Base-by-base conservation (phyloP, 2,888 invertebrate genomes). In the Anoplius nigerrimus region DNA sequence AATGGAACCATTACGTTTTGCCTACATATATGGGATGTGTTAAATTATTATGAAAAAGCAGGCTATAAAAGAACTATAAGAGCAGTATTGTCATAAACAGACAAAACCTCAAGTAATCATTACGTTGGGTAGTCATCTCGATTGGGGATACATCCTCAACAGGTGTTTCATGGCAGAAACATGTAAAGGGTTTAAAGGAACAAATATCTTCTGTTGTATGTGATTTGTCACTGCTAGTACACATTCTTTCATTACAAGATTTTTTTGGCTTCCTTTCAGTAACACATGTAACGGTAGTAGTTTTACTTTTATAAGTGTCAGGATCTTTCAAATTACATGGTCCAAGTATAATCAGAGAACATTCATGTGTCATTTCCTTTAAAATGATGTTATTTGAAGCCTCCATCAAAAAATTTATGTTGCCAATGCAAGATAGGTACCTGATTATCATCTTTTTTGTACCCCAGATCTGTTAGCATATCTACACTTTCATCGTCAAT, bases 1-100 rank as follows among this genome's bases (percentile, higher is more conserved):
- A 86, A 68, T 21, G 84, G 83, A 21, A 68, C 62, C 76, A 84
- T 75, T 21, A 81, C 54, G 42, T 79, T 82, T 63, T 80, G 64
- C 20, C 86, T 86, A 52, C 24, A 46, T 52, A 51, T 24, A 24
- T n/a, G 6, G 3, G 51, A 21, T 52, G 11, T 52, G n/a, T 21
- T 22, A 20, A n/a, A n/a, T n/a, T n/a, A n/a, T n/a, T n/a, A n/a
- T n/a, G n/a, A n/a, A n/a, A n/a, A n/a, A n/a, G n/a, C n/a, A n/a
- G n/a, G n/a, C n/a, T n/a, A n/a, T n/a, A n/a, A n/a, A n/a, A n/a
- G n/a, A n/a, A n/a, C n/a, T n/a, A n/a, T n/a, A n/a, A n/a, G n/a
- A n/a, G n/a, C n/a, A n/a, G n/a, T n/a, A n/a, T n/a, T n/a, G n/a
- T n/a, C n/a, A 53, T 69, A 62, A 46, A 69, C 66, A 15, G 20